phyloP scores from a whole-genome alignment of 1,140 invertebrate genomes.

The Thaumetopoea pityocampa region DNA sequence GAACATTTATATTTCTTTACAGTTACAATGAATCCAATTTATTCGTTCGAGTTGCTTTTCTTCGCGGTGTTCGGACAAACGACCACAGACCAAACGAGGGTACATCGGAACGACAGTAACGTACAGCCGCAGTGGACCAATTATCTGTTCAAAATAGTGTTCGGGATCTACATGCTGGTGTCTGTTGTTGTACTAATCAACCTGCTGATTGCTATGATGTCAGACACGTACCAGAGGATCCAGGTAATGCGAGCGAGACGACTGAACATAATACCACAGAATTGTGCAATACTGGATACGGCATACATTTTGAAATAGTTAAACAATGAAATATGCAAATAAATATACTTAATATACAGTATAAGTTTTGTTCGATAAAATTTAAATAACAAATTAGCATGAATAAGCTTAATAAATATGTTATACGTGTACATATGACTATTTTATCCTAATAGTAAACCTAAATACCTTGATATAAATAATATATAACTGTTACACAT shows the following conservation, averaged over 20 bases:
- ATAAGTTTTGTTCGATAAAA: no score
- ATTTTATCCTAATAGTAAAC: no score
- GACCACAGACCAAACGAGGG: conserved; percentile 86
- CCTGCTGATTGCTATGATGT: conserved; percentile 99
- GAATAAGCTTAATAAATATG: no score
- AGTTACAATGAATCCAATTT: conserved; percentile 91
- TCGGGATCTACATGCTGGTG: conserved; percentile 97
- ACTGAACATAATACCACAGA: conserved; percentile 7
- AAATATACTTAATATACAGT: no score
- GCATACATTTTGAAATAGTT: neutral
- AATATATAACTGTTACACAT: no score
- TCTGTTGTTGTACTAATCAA: conserved; percentile 99
- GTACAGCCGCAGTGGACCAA: conserved; percentile 85
- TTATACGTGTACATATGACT: no score
- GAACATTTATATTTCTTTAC: conserved; percentile 78
- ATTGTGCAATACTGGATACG: neutral
- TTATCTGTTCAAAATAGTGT: conserved; percentile 88
- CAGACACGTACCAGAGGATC: conserved; percentile 99
- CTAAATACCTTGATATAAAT: no score
- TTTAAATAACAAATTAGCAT: no score
- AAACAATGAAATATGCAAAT: conserved; percentile 3
- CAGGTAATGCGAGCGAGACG: conserved; percentile 81
- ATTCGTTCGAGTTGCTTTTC: conserved; percentile 97
- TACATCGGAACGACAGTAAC: conserved; percentile 77
- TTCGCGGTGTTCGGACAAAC: conserved; percentile 99